Base-by-base conservation (phyloP, 2,113 vertebrate genomes). In the Xiphophorus maculatus region DNA sequence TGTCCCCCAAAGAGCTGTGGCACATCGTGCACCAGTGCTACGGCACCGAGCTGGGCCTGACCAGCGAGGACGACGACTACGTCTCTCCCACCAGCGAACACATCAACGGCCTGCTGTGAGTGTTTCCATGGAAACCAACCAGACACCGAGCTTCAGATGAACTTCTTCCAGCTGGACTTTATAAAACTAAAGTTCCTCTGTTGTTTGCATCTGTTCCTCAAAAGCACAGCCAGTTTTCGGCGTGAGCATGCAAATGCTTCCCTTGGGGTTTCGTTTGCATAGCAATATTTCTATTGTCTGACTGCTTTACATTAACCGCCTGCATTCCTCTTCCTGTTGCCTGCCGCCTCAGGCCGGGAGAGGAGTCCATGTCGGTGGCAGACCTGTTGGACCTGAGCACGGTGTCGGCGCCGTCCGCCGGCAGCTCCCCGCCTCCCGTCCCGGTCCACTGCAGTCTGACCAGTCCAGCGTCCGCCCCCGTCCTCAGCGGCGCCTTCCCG, bases 21-120 rank as follows among this genome's bases (percentile, higher is more conserved):
- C 94, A 96, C 91, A 96, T 97, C 40, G 96, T 97, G 0, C 96
- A 97, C 91, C 96, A 97, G 90, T 97, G 96, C 86, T 97, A 97
- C 0, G 96, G 96, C 80, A 96, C 96, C 0, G 96, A 97, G 81
- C 94, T 97, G 33, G 96, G 96, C 33, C 95, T 97, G 77, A 97
- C 96, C 33, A 97, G 96, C 4, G 96, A 97, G 87, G 96, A 97
- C 0, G 96, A 97, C 35, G 96, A 97, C 93, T 97, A 97, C 1
- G 96, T 97, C 73, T 96, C 95, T 74, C 95, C 96, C 63, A 91
- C 94, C 1, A 87, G 93, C 14, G 95, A 96, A 37, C 95, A 97
- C 80, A 93, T 97, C 89, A 97, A 97, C 14, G 96, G 96, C 64
- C 90, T 97, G 69, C 94, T 96, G 96, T 97, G 89, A 96, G 96